Evolutionary conservation across 2,797 vertebrate genomes (phyloP).

Genomic region (Synanceia verrucosa): DNA sequence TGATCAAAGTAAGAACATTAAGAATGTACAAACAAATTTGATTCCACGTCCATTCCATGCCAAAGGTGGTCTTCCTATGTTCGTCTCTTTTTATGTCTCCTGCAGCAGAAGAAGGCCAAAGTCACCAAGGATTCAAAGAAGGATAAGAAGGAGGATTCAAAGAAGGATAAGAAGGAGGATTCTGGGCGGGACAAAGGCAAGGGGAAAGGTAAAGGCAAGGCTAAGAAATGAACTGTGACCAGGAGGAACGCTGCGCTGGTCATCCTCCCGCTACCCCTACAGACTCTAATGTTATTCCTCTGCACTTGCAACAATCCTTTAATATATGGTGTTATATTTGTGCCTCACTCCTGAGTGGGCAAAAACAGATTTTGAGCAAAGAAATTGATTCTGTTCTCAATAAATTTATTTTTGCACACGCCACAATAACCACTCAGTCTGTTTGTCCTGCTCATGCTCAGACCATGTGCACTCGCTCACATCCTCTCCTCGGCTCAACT

Average conservation of each 20-base stretch:
- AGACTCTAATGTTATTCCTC: conserved; percentile 5
- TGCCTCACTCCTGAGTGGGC: too few species aligned
- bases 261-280: not conserved
- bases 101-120: conserved; percentile 90
- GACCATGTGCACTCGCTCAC: too few species aligned
- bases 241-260: not conserved
- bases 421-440: too few species aligned
- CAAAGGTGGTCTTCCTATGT: not conserved
- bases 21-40: not conserved
- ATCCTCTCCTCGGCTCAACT: too few species aligned
- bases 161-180: conserved; percentile 81
- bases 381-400: too few species aligned
- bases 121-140: conserved; percentile 83
- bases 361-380: too few species aligned
- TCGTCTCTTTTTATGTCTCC: not conserved
- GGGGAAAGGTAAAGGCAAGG: conserved; percentile 57
- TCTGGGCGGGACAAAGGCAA: conserved; percentile 72
- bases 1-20: conserved; percentile 91
- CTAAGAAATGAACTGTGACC: conserved; percentile 65
- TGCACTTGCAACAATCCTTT: conserved; percentile 30
- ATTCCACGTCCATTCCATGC: too few species aligned
- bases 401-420: too few species aligned
- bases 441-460: too few species aligned
- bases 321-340: too few species aligned
- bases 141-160: conserved; percentile 84